Evolutionary conservation across 2,113 vertebrate species (phyloP), one percentile per base, ranked within the genome.

Genomic region (Raphicerus campestris): DNA sequence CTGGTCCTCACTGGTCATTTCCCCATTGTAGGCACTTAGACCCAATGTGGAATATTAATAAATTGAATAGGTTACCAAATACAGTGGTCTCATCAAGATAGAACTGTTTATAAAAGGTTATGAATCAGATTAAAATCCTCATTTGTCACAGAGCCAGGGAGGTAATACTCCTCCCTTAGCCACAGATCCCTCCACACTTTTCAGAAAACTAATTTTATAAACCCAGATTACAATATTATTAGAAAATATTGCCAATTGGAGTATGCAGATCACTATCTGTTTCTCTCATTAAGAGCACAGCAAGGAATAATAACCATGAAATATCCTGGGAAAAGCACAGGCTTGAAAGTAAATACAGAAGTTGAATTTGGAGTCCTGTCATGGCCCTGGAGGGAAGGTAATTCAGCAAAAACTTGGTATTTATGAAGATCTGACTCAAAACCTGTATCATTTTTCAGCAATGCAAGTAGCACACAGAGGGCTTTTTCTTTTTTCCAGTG

Each of bases 21-120:
- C 91, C 92, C 97, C 97, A 97, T 96, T 97, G 97, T 78, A 98
- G 94, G 97, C 95, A 98, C 97, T 98, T 98, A 97, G 94, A 32
- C 2, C 91, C 95, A 98, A 97, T 93, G 95, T 87, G 96, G 98
- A 98, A 92, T 87, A 95, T 96, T 92, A 95, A 98, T 98, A 98
- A 98, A 98, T 97, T 98, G 98, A 98, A 97, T 91, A 97, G 98
- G 94, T 98, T 97, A 97, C 96, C 96, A 97, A 20, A 97, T 16
- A 3, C 94, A 97, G 95, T 81, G 70, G 96, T 96, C 97, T 97
- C 82, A 84, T 94, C 94, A 97, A 97, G 95, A 97, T 39, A 35
- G 85, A 96, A 82, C 92, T 98, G 88, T 98, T 97, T 98, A 87
- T 95, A 96, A 84, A 96, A 97, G 96, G 97, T 96, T 98, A 89